Base-by-base conservation (phyloP, 2,113 vertebrate species). In the Struthio camelus region DNA sequence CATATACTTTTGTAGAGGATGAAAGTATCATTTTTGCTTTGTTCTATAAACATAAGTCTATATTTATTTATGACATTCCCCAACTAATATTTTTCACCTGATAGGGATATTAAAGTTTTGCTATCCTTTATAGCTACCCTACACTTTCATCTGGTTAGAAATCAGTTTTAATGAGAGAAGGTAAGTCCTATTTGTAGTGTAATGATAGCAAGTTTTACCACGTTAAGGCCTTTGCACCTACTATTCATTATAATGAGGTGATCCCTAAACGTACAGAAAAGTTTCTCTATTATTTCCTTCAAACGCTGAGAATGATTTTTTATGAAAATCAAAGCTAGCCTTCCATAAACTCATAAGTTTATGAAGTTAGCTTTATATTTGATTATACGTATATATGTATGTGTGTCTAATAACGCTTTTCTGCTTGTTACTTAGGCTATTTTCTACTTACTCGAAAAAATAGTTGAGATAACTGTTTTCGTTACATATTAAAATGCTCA, bases 31-130 rank as follows among this genome's bases (percentile, higher is more conserved):
- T 61, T 85, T 94, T 93, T 94, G 2, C 28, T 12, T 67, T 54
- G 10, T 58, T 73, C 48, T 88, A 11, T 59, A 92, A 95, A 82
- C 27, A 44, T 80, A 90, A 90, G 5, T 53, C 42, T 32, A 28
- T 86, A 95, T 90, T 95, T 94, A 94, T 93, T 95, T 40, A 80
- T 96, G 5, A 65, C 16, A 79, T 88, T 94, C 25, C 7, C 6
- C 42, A 72, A 17, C 5, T 65, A 93, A 75, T 93, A 73, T 78
- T 80, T 94, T 85, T 92, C 22, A 83, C 19, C 24, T 70, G n/a
- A 70, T 59, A 89, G 12, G 17, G 17, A 12, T 86, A 87, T 88
- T 83, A 69, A 93, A 67, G 7, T 75, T 64, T 77, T 81, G 62
- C 36, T 81, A 70, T 2, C 9, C 80, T 90, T 96, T 91, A 65